A percentile compares a stretch with the other conserved stretches of the same genome.
Evolutionary conservation across 2,888 invertebrate species (phyloP).

Genomic region (Papilio demoleus): DNA sequence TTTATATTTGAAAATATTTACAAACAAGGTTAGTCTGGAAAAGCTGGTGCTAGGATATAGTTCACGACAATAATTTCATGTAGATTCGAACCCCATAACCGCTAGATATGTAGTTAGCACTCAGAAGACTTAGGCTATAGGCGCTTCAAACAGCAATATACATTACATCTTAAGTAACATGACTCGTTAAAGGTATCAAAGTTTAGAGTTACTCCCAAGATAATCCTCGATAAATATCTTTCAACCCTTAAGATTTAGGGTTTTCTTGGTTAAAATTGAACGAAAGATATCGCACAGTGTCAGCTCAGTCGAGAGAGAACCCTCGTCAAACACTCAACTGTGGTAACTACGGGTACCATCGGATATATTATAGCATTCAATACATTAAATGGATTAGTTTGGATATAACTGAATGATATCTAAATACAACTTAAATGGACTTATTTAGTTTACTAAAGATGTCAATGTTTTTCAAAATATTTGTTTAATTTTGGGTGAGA

Average conservation of each 20-base stretch:
- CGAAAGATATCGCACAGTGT: background rate
- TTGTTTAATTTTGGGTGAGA: background rate
- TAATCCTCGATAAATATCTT: constrained; percentile 6
- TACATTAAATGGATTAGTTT: constrained; percentile 6
- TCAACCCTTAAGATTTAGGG: constrained; percentile 1
- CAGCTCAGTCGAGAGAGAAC: background rate
- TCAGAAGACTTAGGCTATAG: too few species aligned
- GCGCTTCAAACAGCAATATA: too few species aligned
- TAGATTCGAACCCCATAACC: too few species aligned
- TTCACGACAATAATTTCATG: too few species aligned
- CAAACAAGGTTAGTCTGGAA: too few species aligned
- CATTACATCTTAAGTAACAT: background rate
- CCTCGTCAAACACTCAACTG: constrained; percentile 21
- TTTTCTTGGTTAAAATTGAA: constrained; percentile 19
- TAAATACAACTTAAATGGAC: too few species aligned
- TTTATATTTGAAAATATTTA: too few species aligned
- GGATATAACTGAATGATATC: background rate
- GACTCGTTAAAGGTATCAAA: background rate
- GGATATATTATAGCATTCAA: constrained; percentile 15
- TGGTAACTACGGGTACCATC: constrained; percentile 3
- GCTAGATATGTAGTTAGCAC: too few species aligned
- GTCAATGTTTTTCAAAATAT: background rate
- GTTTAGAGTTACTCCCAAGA: background rate
- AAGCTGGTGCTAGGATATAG: too few species aligned
- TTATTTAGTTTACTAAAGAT: background rate